Base-by-base conservation (phyloP, 2,888 invertebrate species). In the Actias luna region DNA sequence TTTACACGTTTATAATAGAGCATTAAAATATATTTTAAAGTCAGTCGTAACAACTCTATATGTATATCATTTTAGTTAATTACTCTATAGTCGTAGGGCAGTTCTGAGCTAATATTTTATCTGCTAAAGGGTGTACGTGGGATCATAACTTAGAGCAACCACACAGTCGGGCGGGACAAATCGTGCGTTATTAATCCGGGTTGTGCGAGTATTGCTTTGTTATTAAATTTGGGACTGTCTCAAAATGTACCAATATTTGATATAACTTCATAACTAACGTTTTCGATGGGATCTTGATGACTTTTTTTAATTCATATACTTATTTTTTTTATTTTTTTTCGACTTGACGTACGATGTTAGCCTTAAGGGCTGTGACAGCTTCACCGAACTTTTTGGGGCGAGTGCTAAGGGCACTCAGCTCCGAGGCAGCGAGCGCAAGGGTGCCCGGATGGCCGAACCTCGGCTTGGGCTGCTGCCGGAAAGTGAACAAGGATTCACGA, bases 101-200 rank as follows among this genome's bases (percentile, higher is more conserved):
- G 67, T 64, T 58, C 64, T 63, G 67, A 67, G 67, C 68, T 83
- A 87, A 90, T 88, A 89, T 87, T 88, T 89, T 84, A 84, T 79
- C 79, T 70, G 69, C 73, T 74, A 78, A 74, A 77, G 77, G 77
- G 77, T 74, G 46, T 61, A 58, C 74, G 50, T 61, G 61, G 55
- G 71, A 75, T 78, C 78, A 77, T 85, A 83, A 87, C 79, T 84
- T 79, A 84, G 76, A 75, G 74, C 69, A 82, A 71, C 81, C 81
- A 78, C 73, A 73, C 68, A 67, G 73, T 67, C 67, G 67, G 66
- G 63, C 64, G 67, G 69, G 79, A 82, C 85, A 84, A 90, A 88
- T 89, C 87, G 87, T 77, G 79, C 70, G 87, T 83, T 72, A 85
- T 80, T 89, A 88, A 90, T 82, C 72, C 69, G 31, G 55, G 55